Base-by-base conservation (phyloP, 2,113 vertebrate genomes). In the Corythoichthys intestinalis region DNA sequence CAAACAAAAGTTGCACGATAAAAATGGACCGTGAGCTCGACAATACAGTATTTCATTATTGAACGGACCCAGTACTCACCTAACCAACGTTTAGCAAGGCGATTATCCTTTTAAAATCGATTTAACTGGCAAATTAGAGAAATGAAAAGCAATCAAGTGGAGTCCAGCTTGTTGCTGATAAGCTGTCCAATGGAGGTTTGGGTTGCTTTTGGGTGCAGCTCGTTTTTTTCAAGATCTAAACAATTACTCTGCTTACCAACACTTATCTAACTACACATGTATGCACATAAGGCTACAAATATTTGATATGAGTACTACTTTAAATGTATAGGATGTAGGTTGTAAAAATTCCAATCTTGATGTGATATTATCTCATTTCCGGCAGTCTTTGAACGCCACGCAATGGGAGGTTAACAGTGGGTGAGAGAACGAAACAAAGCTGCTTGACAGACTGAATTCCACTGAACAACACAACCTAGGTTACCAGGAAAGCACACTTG, bases 81-180 rank as follows among this genome's bases (percentile, higher is more conserved):
- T 7, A 2, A 8, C 1, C 3, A 7, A 8, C 2, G 54, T 72
- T 6, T 2, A 39, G 0, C 2, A 5, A 0, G 20, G 35, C 1
- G 41, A 70, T 68, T 2, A 0, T 4, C 38, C 47, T 46, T 4
- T 57, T 72, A 28, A 14, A 11, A 38, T 4, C 4, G 57, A 4
- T 66, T 7, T 47, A 28, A 7, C 67, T 39, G 37, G 65, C 6
- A n/a, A 35, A 61, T 47, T 39, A 13, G 17, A 28, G 48, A n/a
- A 14, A 17, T 0, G 44, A 1, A 20, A 12, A 1, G 13, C 44
- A 38, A 70, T 12, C 65, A 58, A 34, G 66, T 77, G 71, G 78
- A 14, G 71, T 53, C 75, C 3, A 75, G 82, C 81, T 80, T 83
- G 82, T 82, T 81, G 83, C 85, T 70, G 17, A 60, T 79, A 71